These are phyloP conservation scores for Melospiza georgiana DNA, from an alignment of 2,113 vertebrate species.

Conservation along the genomic window DNA sequence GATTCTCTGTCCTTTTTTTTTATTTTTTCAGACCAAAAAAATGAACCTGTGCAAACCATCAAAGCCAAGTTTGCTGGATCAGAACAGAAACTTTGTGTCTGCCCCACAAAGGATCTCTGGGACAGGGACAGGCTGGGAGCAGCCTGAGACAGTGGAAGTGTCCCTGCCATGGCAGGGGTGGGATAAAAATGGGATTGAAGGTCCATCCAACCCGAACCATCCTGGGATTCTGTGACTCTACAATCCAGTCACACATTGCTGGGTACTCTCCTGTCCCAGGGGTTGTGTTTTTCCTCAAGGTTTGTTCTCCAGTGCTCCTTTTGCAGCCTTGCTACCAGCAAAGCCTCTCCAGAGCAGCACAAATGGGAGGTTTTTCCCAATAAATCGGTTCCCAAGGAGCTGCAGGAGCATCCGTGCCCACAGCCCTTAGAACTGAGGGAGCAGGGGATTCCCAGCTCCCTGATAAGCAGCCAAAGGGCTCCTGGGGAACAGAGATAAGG, in stretches of 20 bases:
- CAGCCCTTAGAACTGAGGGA: neutral
- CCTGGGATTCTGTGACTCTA: neutral
- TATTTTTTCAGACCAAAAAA: neutral
- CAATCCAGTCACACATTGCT: neutral
- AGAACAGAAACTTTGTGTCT: neutral
- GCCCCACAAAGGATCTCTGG: neutral
- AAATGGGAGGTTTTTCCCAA: neutral
- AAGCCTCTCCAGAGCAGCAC: neutral
- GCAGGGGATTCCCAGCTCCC: neutral
- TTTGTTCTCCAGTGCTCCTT: neutral
- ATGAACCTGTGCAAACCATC: fast-evolving
- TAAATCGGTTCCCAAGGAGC: neutral
- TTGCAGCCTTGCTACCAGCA: neutral
- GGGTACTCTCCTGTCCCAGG: fast-evolving
- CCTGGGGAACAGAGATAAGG: neutral
- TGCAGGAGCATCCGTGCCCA: neutral
- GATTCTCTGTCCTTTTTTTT: neutral
- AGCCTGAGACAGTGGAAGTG: neutral
- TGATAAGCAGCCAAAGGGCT: neutral
- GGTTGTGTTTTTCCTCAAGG: neutral
- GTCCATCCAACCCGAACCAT: neutral
- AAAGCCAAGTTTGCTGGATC: fast-evolving
- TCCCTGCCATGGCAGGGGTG: neutral
- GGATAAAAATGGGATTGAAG: neutral
- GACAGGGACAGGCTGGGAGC: neutral